Base-by-base conservation (phyloP, 2,888 invertebrate genomes). In the Rhamnusium bicolor region DNA sequence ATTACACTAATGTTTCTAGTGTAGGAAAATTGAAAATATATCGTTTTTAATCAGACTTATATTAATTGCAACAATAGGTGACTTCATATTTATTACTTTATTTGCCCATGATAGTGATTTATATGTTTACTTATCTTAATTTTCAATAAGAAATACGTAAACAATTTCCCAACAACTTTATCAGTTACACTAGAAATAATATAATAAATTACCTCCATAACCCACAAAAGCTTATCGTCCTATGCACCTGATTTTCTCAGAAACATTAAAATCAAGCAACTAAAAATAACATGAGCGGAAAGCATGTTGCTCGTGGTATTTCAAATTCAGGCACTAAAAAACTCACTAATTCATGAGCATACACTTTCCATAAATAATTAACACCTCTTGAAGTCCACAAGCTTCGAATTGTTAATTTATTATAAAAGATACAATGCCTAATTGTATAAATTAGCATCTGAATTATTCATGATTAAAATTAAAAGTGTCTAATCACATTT, bases 321-420 rank as follows among this genome's bases (percentile, higher is more conserved):
- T 63, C 12, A 16, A 32, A 65, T 19, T 61, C 65, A 49, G 27
- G 29, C 63, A 24, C 49, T 49, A 49, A 47, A 47, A 63, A 60
- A 32, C 2, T 24, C 53, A 65, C 65, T 65, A 51, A 67, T 56
- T 67, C 67, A 56, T 56, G 67, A 56, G 24, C n/a, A 10, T 29
- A 12, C 54, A n/a, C 14, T 67, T 51, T 29, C 67, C 67, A 67
- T 67, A 67, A 56, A 56, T 67, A 67, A 67, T 67, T 67, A 67
- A 29, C 61, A 61, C 61, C 51, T 65, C 51, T 46, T n/a, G 14
- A 29, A 29, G 7, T 10, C 51, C 63, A 51, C 51, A 46, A 27
- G 63, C 8, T 29, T 51, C 10, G 63, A 51, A 65, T 51, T 21
- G 62, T 51, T 65, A 65, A 65, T 65, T 27, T 29, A 16, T 65